Conservation (phyloP, 2,113 vertebrate species). For the Cygnus atratus region DNA sequence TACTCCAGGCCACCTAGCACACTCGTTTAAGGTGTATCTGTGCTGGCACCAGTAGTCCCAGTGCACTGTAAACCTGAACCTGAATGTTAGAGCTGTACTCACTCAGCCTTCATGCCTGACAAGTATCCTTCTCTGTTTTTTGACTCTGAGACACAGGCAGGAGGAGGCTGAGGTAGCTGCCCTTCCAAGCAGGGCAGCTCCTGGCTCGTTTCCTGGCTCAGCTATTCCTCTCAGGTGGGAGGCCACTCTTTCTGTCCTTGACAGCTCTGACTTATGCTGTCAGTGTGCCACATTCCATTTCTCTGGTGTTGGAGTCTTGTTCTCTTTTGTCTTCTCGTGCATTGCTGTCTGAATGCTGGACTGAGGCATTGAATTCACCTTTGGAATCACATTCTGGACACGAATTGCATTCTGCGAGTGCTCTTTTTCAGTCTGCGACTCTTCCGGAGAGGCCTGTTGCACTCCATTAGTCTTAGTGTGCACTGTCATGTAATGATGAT, state of each 20-base stretch:
- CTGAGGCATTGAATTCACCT: background rate
- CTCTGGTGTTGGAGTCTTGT: background rate
- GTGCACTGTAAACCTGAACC: background rate
- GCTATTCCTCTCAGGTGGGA: background rate
- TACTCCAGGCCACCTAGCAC: background rate
- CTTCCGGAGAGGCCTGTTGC: background rate
- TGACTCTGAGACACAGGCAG: rapidly evolving
- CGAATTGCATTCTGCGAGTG: rapidly evolving
- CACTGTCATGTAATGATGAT: background rate
- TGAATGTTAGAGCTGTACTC: background rate
- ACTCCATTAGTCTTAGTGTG: background rate
- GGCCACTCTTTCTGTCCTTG: background rate
- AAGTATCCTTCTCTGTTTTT: background rate
- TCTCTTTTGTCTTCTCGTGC: background rate
- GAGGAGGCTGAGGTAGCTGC: background rate
- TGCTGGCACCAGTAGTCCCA: background rate
- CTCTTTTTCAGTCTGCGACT: background rate
- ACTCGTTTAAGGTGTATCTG: background rate
- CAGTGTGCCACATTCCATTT: background rate
- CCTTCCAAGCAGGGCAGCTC: background rate
- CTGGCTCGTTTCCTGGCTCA: background rate
- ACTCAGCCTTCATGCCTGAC: background rate
- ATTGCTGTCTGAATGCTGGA: background rate
- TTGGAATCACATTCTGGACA: background rate
- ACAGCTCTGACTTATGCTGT: background rate